Evolutionary conservation across 1,140 invertebrate genomes (phyloP).

Genomic region (Solenopsis invicta): DNA sequence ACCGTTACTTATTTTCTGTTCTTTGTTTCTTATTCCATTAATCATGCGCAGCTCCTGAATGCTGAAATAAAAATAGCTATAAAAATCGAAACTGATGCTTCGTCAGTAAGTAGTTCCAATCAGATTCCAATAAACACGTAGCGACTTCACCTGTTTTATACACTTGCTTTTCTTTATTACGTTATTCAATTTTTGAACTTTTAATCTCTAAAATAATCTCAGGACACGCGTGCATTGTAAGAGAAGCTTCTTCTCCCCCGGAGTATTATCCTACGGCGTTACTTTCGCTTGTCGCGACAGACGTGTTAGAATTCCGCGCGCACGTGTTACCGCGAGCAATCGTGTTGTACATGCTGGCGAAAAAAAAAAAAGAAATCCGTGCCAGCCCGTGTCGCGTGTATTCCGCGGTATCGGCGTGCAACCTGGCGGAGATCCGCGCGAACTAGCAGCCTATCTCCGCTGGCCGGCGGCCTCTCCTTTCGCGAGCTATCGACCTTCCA

Average conservation of each 20-base stretch:
- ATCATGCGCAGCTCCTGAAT: too few relatives aligned
- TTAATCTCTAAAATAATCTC: not conserved
- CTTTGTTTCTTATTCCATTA: too few relatives aligned
- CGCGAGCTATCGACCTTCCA: constrained; percentile 60
- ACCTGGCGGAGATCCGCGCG: constrained; percentile 51
- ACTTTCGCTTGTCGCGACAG: not conserved
- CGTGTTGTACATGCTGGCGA: not conserved
- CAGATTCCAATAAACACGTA: too few relatives aligned
- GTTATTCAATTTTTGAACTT: too few relatives aligned
- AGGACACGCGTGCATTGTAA: not conserved
- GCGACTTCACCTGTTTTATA: too few relatives aligned
- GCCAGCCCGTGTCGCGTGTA: not conserved
- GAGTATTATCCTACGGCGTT: not conserved
- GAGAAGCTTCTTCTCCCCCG: not conserved
- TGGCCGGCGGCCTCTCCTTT: constrained; percentile 35
- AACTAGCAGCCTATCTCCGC: constrained; percentile 35
- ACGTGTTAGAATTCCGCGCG: not conserved
- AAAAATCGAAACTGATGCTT: too few relatives aligned
- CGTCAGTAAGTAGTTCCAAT: too few relatives aligned
- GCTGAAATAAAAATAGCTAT: too few relatives aligned
- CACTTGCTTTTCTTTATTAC: too few relatives aligned
- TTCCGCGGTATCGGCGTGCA: constrained; percentile 25
- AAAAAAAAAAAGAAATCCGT: not conserved
- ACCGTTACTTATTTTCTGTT: too few relatives aligned
- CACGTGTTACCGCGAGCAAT: constrained; percentile 29